Evolutionary conservation across 2,113 vertebrate genomes (phyloP), one percentile per base, ranked within the genome.

Genomic region (Recurvirostra avosetta): DNA sequence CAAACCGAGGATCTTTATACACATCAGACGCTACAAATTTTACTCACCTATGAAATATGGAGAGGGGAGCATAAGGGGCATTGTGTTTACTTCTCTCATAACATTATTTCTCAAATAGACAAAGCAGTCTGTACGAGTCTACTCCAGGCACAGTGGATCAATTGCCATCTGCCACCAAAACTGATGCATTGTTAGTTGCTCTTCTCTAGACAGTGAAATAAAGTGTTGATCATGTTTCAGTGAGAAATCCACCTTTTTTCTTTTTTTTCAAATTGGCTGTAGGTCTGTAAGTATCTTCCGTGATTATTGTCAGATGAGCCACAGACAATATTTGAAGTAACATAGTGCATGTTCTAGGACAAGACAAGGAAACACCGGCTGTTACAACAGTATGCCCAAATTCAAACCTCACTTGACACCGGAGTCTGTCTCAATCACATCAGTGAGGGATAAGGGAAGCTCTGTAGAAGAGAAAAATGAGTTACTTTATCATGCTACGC

Each of bases 311-410:
- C 81, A 76, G 62, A 72, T n/a, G 17, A 90, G 45, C 38, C 41
- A 41, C 34, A 83, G 59, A 72, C 11, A 77, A 10, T 67, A 93
- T 95, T 21, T 49, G 43, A 75, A 92, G 45, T 50, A 82, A 82
- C 15, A 32, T 41, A n/a, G 8, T 74, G 19, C 36, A 43, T 92
- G 7, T 62, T 90, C 74, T 62, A 84, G 67, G 75, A 56, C 55
- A 91, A 91, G 83, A 77, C 45, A 89, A 65, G 49, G 58, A 87
- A 88, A 92, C 55, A 78, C 11, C 43, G 30, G 19, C 67, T 71
- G 27, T 79, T 92, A 70, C 12, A 65, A n/a, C 18, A 84, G 4
- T 30, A 32, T 47, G 41, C 11, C 20, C 36, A 70, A 5, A 78
- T 73, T 83, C 3, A 13, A 91, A 56, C 43, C 40, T 81, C 62